phyloP scores from a whole-genome alignment of 2,888 invertebrate species.

The Dusona sp. region DNA sequence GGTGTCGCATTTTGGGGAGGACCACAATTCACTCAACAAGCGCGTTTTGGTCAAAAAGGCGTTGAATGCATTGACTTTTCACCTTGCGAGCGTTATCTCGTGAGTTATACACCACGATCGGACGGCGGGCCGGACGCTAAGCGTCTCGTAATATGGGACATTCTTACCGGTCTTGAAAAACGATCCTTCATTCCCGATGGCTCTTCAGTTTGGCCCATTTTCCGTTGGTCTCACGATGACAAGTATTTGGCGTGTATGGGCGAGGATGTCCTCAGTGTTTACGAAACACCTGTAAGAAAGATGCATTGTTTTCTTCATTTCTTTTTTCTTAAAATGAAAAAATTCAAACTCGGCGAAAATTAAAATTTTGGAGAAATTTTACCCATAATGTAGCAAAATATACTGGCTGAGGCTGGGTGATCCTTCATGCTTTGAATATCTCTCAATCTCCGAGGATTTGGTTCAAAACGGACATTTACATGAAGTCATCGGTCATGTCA shows the following conservation, averaged over 20 bases:
- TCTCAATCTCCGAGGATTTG: neutral
- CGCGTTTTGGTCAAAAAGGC: constrained; percentile 94
- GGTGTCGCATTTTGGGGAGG: constrained; percentile 99
- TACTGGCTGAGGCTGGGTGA: too few species aligned
- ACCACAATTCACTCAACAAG: constrained; percentile 95
- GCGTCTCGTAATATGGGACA: constrained; percentile 98
- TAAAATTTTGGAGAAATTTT: too few species aligned
- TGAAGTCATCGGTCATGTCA: neutral
- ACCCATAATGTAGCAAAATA: too few species aligned
- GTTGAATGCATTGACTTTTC: constrained; percentile 99
- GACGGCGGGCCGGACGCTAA: constrained; percentile 90
- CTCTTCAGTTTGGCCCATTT: constrained; percentile 95
- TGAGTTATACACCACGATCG: constrained; percentile 95
- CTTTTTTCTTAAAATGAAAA: neutral
- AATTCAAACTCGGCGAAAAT: too few species aligned
- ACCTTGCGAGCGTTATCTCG: constrained; percentile 98
- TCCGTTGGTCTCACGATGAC: constrained; percentile 99
- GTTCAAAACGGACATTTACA: neutral
- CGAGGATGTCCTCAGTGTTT: constrained; percentile 94
- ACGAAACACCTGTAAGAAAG: constrained; percentile 94
- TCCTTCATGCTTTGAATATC: too few species aligned
- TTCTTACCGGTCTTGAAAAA: constrained; percentile 96
- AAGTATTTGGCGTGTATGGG: constrained; percentile 96
- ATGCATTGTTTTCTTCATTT: neutral
- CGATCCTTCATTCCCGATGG: constrained; percentile 95